Base-by-base conservation (phyloP, 2,888 invertebrate species). In the Prosopocoilus inquinatus region DNA sequence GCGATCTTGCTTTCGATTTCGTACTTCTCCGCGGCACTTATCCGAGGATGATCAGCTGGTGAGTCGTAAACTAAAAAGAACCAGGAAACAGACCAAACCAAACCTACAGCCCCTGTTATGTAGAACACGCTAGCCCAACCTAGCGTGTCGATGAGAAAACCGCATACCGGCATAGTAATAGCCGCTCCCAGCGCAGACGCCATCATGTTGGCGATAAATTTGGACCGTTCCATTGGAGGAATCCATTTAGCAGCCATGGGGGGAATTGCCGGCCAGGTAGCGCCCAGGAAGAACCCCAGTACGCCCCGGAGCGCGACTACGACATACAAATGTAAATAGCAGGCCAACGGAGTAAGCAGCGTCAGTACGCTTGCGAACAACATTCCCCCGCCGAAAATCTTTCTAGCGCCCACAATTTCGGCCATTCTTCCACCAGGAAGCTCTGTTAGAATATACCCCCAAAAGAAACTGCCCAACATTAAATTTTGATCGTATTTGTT, bases 221-320 rank as follows among this genome's bases (percentile, higher is more conserved):
- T 93, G 41, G 94, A 92, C 63, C 96, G 84, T 74, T 97, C 96
- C 82, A 90, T 84, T 9, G 95, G 95, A 5, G 96, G 96, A 56
- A 96, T 91, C 96, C 96, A 97, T 61, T 89, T 88, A 5, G 94
- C 91, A 36, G 94, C 93, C 84, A 97, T 88, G 3, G 94, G 91
- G 57, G 94, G 91, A 70, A 96, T 94, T 4, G 95, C 91, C 0
- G 96, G 96, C 89, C 95, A 96, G 7, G 93, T 91, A 9, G 91
- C 94, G 47, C 93, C 91, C 81, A 84, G 66, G 60, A 76, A 76
- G 69, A 75, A 76, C 8, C 75, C 77, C 43, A 75, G 57, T 3
- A 90, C 64, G 3, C 90, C 85, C 57, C 96, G 81, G 7, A 90
- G 79, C 9, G 86, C 80, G 46, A 93, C 84, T 15, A 93, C 80